Evolutionary conservation across 2,888 invertebrate genomes (phyloP), one percentile per base, ranked within the genome.

Genomic region (Itoplectis maculator): DNA sequence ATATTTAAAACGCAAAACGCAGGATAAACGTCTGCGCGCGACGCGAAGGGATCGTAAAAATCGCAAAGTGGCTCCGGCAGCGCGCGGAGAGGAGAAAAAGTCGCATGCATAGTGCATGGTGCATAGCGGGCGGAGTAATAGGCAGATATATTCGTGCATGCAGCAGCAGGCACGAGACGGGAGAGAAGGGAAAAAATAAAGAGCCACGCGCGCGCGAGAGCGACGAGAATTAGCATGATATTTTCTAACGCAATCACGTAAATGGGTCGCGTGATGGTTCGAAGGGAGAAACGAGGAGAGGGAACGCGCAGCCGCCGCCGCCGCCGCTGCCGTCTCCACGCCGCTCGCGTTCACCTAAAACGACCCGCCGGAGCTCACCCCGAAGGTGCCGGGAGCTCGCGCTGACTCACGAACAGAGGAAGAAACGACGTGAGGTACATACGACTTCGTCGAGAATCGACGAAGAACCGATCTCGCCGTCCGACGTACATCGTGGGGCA

Each of bases 151-250:
- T 69, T 66, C 61, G 29, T 72, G 63, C 11, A 15, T 13, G 42
- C 29, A 23, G 29, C 2, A 5, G 47, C 13, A 23, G 5, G 47
- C 13, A 23, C 54, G 23, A 56, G 59, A 35, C 13, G 18, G 29
- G 29, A 5, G 29, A n/a, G n/a, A n/a, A 5, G 54, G 45, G 56
- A n/a, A 9, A 65, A 47, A 15, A 45, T 37, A 65, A 73, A 61
- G 68, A 56, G 40, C 47, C 65, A n/a, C 49, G 29, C 42, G 9
- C 29, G 49, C 29, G 20, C 49, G 29, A 54, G 9, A 47, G 49
- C 29, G 40, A 40, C 63, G 75, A 37, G 56, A 80, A 80, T 80
- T 80, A 80, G 77, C 77, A 81, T 81, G 68, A 81, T 66, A 81
- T 81, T 81, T 73, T 51, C 68, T 61, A 51, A 81, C 59, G 77